A percentile compares a stretch with the other conserved stretches of the same genome.
These are phyloP conservation scores for Margarornis squamiger DNA, from an alignment of 2,797 vertebrate species.

Conservation along the genomic window DNA sequence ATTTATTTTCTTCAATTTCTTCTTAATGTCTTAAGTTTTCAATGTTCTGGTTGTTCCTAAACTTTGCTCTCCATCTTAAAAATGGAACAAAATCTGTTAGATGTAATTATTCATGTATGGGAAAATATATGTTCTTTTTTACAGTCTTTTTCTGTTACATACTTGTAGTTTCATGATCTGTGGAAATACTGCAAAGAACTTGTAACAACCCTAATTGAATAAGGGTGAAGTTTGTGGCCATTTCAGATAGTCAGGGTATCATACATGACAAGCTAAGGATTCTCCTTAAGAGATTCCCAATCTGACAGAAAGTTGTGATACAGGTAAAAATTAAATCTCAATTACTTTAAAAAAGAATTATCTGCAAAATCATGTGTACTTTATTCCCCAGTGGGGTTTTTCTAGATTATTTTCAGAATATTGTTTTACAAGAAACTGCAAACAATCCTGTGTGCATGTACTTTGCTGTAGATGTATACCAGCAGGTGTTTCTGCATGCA, in stretches of 20 bases:
- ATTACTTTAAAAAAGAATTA: background rate
- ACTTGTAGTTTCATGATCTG: background rate
- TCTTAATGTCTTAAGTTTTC: background rate
- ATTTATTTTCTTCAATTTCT: background rate
- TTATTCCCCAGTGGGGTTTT: background rate
- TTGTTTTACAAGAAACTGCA: background rate
- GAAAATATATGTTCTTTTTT: background rate
- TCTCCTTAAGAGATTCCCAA: background rate
- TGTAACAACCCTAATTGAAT: background rate
- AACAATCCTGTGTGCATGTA: background rate
- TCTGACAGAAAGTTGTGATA: background rate
- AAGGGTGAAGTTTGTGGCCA: background rate
- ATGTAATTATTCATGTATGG: fast-evolving
- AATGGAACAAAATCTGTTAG: background rate
- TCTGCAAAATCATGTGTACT: background rate
- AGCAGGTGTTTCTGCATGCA: background rate
- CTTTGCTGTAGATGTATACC: background rate
- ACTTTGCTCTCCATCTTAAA: background rate
- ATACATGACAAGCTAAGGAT: background rate
- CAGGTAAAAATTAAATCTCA: background rate
- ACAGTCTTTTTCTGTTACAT: background rate
- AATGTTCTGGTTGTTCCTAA: background rate
- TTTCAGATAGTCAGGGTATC: background rate
- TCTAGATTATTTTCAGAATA: background rate
- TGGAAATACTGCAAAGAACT: background rate